Percentiles rank a stretch among this genome's conserved stretches.
Evolutionary conservation across 2,888 invertebrate genomes (phyloP).

Genomic region (Zootermopsis nevadensis): DNA sequence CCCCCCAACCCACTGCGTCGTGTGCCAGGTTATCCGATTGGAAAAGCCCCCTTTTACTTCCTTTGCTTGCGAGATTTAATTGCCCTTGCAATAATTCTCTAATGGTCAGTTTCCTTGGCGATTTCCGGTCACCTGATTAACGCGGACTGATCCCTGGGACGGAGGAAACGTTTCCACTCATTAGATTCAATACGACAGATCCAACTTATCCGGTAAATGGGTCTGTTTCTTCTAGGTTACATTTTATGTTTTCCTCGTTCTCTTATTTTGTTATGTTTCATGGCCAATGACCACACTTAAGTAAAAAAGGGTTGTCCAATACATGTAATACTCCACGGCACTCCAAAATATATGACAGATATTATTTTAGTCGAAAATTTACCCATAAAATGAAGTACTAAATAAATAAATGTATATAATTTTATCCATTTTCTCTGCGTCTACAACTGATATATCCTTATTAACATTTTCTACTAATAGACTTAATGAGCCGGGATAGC

Average conservation of each 20-base stretch:
- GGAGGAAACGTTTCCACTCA: conserved; percentile 37
- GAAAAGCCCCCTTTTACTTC: conserved; percentile 15
- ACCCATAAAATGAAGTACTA: too few species aligned
- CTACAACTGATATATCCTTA: too few species aligned
- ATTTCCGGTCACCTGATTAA: conserved; percentile 42
- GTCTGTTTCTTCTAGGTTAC: neutral
- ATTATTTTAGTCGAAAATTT: too few species aligned
- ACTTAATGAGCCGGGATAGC: too few species aligned
- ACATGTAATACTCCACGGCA: too few species aligned
- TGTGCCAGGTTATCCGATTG: conserved; percentile 24
- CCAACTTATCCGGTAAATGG: conserved; percentile 13
- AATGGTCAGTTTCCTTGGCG: conserved; percentile 33
- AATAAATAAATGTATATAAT: too few species aligned
- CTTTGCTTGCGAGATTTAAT: conserved; percentile 8
- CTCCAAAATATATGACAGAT: too few species aligned
- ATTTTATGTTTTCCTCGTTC: neutral
- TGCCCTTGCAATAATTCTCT: conserved; percentile 40
- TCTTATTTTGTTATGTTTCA: neutral
- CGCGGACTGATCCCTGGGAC: conserved; percentile 44
- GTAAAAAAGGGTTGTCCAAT: neutral
- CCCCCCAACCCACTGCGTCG: too few species aligned
- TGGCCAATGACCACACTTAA: neutral
- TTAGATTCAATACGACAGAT: conserved; percentile 43
- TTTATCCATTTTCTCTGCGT: too few species aligned
- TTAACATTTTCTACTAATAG: too few species aligned